These are phyloP conservation scores for Microtus oregoni DNA, from an alignment of 2,113 vertebrate species.

Conservation along the genomic window DNA sequence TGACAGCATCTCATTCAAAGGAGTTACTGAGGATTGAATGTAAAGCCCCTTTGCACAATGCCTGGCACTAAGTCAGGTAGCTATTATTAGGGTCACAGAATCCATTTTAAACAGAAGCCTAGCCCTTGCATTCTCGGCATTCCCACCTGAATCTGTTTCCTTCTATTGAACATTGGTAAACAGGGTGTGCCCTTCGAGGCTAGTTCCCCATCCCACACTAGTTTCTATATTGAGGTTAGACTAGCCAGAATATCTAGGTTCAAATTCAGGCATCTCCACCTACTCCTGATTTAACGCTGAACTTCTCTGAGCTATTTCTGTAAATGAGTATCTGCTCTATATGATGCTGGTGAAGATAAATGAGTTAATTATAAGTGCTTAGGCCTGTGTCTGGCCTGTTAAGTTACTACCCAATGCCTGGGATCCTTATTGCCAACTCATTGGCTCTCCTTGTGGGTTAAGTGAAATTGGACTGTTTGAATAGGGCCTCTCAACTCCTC, in stretches of 20 bases:
- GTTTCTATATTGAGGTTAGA: neutral
- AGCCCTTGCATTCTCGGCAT: neutral
- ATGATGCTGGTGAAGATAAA: neutral
- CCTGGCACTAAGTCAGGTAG: neutral
- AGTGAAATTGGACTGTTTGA: neutral
- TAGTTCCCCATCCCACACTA: slow-evolving; percentile 20
- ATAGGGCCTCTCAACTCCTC: neutral
- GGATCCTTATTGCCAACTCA: neutral
- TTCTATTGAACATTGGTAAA: neutral
- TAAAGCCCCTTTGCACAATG: neutral
- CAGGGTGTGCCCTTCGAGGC: neutral
- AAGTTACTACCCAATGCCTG: neutral
- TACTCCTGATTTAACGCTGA: neutral
- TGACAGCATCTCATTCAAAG: neutral
- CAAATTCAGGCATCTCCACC: slow-evolving; percentile 9
- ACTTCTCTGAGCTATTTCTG: slow-evolving; percentile 1
- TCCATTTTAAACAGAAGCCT: neutral
- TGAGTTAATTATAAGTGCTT: neutral
- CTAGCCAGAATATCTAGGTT: slow-evolving; percentile 1
- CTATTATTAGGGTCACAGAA: neutral
- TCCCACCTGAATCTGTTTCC: neutral
- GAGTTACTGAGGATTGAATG: neutral
- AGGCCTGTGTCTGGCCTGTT: neutral
- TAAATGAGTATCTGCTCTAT: neutral
- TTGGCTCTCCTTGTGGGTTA: neutral